Conservation (phyloP, 1,140 invertebrate species). For the Saccostrea cuccullata region DNA sequence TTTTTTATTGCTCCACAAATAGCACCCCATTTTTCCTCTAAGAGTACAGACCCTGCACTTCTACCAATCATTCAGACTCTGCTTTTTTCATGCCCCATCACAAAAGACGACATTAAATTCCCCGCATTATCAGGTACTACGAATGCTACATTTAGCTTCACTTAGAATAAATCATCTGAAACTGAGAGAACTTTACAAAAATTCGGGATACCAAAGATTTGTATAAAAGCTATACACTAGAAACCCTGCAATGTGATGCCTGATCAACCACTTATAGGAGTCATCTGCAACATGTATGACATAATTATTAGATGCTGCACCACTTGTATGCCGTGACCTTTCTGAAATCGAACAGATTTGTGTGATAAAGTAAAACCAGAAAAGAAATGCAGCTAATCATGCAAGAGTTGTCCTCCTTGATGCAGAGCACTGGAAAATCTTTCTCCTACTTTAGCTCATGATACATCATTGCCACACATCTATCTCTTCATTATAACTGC, state of each 20-base stretch:
- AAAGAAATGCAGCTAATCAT: not conserved
- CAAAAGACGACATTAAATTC: constrained; percentile 28
- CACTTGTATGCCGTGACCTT: not conserved
- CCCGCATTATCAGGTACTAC: constrained; percentile 18
- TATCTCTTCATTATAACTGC: too few relatives aligned
- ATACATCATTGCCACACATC: too few relatives aligned
- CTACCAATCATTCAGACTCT: not conserved
- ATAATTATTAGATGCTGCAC: not conserved
- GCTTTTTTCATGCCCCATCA: constrained; percentile 17
- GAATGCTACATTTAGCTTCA: constrained; percentile 30
- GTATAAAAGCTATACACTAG: not conserved
- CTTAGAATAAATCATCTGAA: not conserved
- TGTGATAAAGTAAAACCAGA: not conserved
- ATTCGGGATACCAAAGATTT: not conserved
- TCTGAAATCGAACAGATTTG: not conserved
- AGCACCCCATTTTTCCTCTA: not conserved
- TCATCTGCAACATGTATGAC: constrained; percentile 19
- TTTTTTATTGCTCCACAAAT: constrained; percentile 32
- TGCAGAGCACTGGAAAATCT: not conserved
- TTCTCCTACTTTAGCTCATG: too few relatives aligned
- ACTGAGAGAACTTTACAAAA: not conserved
- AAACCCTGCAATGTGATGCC: not conserved
- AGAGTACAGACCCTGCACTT: not conserved
- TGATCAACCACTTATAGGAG: not conserved
- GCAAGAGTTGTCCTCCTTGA: constrained; percentile 15